phyloP scores from a whole-genome alignment of 2,113 vertebrate genomes.

The Grus americana region DNA sequence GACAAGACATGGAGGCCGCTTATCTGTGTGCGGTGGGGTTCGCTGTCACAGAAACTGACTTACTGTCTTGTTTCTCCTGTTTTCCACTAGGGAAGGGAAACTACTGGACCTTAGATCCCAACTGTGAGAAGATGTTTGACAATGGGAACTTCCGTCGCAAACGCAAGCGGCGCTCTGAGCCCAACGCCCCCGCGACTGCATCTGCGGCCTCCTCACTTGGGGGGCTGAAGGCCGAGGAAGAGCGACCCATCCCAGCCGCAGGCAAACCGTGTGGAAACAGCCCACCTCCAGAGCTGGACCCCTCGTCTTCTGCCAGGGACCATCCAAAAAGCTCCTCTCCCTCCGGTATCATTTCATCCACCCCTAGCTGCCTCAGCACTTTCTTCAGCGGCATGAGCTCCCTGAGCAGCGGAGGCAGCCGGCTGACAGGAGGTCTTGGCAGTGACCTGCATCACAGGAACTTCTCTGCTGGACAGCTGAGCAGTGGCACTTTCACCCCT shows the following conservation, averaged over 20 bases:
- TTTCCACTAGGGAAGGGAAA: constrained; percentile 90
- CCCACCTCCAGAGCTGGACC: constrained; percentile 78
- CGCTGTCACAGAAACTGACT: neutral
- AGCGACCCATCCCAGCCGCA: constrained; percentile 40
- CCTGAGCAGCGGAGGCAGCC: constrained; percentile 64
- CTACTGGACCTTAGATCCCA: constrained; percentile 98
- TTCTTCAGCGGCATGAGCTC: constrained; percentile 92
- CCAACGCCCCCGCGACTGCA: constrained; percentile 33
- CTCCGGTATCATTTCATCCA: constrained; percentile 70
- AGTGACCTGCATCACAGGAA: constrained; percentile 78
- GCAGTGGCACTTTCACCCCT: constrained; percentile 64
- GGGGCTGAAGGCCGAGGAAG: constrained; percentile 80
- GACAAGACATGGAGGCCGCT: neutral
- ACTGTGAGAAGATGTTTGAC: constrained; percentile 99
- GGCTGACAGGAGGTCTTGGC: constrained; percentile 59
- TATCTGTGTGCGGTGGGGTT: neutral
- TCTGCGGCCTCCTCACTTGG: constrained; percentile 12
- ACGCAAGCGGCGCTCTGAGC: constrained; percentile 89
- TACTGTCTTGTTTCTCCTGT: neutral
- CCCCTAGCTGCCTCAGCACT: constrained; percentile 86
- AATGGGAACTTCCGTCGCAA: constrained; percentile 97
- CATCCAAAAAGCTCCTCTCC: constrained; percentile 83
- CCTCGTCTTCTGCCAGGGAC: constrained; percentile 84
- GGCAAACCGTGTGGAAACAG: constrained; percentile 75
- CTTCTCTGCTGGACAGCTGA: constrained; percentile 70